These are phyloP conservation scores for Limnothrissa miodon DNA, from an alignment of 2,113 vertebrate genomes.

Conservation along the genomic window DNA sequence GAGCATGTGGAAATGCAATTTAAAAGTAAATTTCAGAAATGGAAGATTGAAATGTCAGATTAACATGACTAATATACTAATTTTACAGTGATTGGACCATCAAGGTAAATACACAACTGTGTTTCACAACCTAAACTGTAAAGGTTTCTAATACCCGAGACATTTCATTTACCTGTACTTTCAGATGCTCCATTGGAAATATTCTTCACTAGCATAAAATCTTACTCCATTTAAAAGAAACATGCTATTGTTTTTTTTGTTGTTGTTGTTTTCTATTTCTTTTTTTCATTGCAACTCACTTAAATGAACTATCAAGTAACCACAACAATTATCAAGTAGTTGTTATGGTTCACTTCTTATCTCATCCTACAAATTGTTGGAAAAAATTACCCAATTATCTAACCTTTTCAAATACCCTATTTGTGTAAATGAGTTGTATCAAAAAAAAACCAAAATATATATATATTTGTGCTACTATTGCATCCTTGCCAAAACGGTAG, in stretches of 20 bases:
- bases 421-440: too few species aligned
- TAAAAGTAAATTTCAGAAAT: not conserved
- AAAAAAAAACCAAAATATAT: not conserved
- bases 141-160: not conserved
- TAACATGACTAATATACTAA: constrained; percentile 4
- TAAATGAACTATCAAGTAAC: too few species aligned
- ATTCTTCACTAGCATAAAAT: not conserved
- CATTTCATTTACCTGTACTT: not conserved
- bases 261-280: too few species aligned
- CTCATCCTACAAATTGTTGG: not conserved
- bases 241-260: too few species aligned
- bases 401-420: too few species aligned
- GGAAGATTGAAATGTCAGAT: not conserved
- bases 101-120: not conserved
- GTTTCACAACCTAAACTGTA: not conserved
- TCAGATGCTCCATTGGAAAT: not conserved
- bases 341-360: too few species aligned
- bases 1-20: not conserved
- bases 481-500: not conserved
- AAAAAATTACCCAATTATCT: not conserved
- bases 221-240: not conserved
- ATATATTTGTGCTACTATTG: not conserved
- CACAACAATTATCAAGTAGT: too few species aligned
- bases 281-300: too few species aligned
- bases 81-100: not conserved